A percentile compares a stretch with the other conserved stretches of the same genome.
Conservation (phyloP, 2,797 vertebrate genomes). For the Neosilurus mollespiculum region DNA sequence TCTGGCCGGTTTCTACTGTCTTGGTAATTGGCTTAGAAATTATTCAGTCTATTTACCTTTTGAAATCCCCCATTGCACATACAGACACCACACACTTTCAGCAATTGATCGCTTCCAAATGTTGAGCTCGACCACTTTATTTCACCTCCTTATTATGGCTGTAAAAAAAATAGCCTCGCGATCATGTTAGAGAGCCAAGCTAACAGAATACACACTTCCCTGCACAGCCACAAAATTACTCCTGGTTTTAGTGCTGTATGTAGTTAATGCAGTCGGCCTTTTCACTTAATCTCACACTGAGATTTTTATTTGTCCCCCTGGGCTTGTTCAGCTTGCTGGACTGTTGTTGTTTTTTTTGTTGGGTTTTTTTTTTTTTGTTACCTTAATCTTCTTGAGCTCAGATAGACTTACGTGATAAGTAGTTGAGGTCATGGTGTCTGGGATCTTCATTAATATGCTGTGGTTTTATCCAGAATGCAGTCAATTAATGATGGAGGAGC, state of each 20-base stretch:
- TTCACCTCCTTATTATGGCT: conserved; percentile 19
- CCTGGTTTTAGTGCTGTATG: not conserved
- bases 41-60: conserved; percentile 69
- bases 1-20: conserved; percentile 62
- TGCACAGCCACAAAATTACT: not conserved
- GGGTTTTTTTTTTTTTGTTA: not conserved
- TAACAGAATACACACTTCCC: not conserved
- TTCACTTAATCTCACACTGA: not conserved
- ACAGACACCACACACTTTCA: conserved; percentile 28
- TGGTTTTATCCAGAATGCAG: not conserved
- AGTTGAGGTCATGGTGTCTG: not conserved
- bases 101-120: conserved; percentile 65
- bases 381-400: conserved; percentile 3
- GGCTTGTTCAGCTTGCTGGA: not conserved
- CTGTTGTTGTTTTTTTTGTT: not conserved
- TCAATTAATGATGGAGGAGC: not conserved
- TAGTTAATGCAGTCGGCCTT: not conserved
- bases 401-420: not conserved
- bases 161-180: conserved; percentile 46
- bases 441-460: not conserved
- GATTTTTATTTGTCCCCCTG: not conserved
- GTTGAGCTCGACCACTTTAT: conserved; percentile 16
- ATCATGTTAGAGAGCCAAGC: conserved; percentile 49
- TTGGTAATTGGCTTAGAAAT: conserved; percentile 76
- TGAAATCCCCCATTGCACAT: conserved; percentile 55